phyloP scores from a whole-genome alignment of 2,797 vertebrate genomes.

The Valencia hispanica region DNA sequence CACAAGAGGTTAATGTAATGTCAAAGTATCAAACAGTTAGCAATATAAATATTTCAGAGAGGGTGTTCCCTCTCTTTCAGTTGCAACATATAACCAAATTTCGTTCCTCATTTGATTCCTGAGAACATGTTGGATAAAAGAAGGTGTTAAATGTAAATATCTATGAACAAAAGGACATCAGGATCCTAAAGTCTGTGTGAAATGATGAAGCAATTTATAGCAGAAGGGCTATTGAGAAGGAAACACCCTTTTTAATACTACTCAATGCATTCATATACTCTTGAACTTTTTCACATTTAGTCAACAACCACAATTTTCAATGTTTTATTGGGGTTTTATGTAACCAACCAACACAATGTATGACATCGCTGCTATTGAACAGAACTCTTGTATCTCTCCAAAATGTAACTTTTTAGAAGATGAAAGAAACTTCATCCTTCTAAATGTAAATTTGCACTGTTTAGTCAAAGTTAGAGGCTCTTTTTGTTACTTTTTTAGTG shows the following conservation, averaged over 20 bases:
- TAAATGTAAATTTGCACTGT: neutral
- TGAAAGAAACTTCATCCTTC: neutral
- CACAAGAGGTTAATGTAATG: neutral
- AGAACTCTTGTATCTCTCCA: neutral
- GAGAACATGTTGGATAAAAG: neutral
- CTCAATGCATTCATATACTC: neutral
- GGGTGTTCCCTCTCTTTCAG: slow-evolving; percentile 10
- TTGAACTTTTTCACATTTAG: neutral
- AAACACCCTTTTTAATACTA: neutral
- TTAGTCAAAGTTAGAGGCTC: neutral
- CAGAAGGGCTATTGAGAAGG: slow-evolving; percentile 8
- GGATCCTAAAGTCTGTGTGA: neutral
- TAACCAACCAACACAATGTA: neutral
- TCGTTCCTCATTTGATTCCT: slow-evolving; percentile 4
- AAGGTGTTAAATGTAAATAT: neutral
- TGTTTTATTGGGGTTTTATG: neutral
- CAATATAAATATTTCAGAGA: neutral
- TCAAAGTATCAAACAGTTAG: neutral
- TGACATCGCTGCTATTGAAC: neutral
- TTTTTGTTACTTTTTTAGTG: neutral
- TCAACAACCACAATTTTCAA: neutral
- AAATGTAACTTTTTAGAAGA: neutral
- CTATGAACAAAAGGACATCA: neutral
- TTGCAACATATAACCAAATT: neutral
- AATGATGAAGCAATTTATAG: neutral